Conservation (phyloP, 1,140 invertebrate species). For the Asbolus verrucosus region DNA sequence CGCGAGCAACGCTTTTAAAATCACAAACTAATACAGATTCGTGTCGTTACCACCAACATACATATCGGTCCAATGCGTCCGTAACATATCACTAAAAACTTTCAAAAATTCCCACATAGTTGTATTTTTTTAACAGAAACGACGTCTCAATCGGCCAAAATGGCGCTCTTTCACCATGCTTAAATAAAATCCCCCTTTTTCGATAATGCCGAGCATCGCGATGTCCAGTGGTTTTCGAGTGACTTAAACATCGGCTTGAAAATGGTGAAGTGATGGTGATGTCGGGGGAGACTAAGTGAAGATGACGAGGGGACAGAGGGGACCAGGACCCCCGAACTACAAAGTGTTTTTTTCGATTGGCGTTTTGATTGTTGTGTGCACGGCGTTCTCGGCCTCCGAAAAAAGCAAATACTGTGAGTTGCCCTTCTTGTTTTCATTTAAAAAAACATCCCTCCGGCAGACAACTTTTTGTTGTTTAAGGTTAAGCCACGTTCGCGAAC, state of each 20-base stretch:
- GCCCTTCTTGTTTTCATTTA: not conserved
- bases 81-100: slow-evolving; percentile 19
- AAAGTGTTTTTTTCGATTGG: slow-evolving; percentile 47
- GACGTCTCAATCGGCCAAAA: too few relatives aligned
- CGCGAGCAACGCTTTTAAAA: slow-evolving; percentile 53
- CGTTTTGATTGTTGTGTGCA: slow-evolving; percentile 24
- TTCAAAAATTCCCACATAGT: slow-evolving; percentile 2
- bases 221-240: slow-evolving; percentile 21
- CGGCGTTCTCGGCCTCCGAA: slow-evolving; percentile 49
- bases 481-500: too few relatives aligned
- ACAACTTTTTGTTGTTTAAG: too few relatives aligned
- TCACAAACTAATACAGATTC: slow-evolving; percentile 56
- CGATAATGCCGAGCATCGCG: not conserved
- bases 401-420: slow-evolving; percentile 62
- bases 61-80: slow-evolving; percentile 40
- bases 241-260: not conserved
- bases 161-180: too few relatives aligned
- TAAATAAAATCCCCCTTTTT: too few relatives aligned
- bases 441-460: too few relatives aligned
- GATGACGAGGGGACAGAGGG: slow-evolving; percentile 53
- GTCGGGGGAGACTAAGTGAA: slow-evolving; percentile 43
- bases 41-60: slow-evolving; percentile 45
- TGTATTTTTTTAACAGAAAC: too few relatives aligned
- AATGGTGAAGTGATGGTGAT: slow-evolving; percentile 22
- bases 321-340: slow-evolving; percentile 52